Evolutionary conservation across 2,797 vertebrate genomes (phyloP), one percentile per base, ranked within the genome.

Genomic region (Eremophila alpestris): DNA sequence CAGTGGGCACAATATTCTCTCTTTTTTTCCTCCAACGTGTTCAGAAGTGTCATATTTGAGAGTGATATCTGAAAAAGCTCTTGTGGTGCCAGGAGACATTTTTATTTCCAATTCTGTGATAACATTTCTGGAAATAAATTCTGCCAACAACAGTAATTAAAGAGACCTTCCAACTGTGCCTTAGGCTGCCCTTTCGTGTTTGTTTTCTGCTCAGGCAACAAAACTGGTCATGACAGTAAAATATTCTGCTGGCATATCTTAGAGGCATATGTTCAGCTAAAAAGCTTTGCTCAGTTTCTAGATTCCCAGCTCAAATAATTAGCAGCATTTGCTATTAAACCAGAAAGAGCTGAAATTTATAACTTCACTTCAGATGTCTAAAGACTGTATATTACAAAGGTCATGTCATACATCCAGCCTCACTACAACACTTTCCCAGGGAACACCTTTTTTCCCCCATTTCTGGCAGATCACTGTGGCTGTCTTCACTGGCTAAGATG

Each of bases 161-260:
- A 86, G 40, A 89, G 55, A 89, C 52, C 63, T 94, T 89, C 81
- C 40, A 82, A 73, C 74, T 76, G 74, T 84, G 87, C 90, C 70
- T 87, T 69, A 87, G 59, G 83, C 74, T 87, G 63, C 81, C 59
- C 81, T 89, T 93, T 76, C 0, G 0, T 76, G 67, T 84, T 92
- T 95, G 62, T 94, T 93, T 95, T 93, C 81, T 80, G 71, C 45
- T 77, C 52, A 90, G 52, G 74, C 65, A 94, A 92, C 86, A 82
- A 56, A 94, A 90, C 49, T 74, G 68, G 45, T 91, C 91, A 87
- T 32, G 78, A 84, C 59, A 92, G 68, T 87, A 79, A 89, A 93
- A 92, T 94, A 77, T 60, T 90, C 80, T 78, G 24, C 69, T 90
- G 83, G 46, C 56, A 27, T 83, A 40, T 77, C 45, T 63, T 85